Base-by-base conservation (phyloP, 1,140 invertebrate genomes). In the Drosophila tani region DNA sequence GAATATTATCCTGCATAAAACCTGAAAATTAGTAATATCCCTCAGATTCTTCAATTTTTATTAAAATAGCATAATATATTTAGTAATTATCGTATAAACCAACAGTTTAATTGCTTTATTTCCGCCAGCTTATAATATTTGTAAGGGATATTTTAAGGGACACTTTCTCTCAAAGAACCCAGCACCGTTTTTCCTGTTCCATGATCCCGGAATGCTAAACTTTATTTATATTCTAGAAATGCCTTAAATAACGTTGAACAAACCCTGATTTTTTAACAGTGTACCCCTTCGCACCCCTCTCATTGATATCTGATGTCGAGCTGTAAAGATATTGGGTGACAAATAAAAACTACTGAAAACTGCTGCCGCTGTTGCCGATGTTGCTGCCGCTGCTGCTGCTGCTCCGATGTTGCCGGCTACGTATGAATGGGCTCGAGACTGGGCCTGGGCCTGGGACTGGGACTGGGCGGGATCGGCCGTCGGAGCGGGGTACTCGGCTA, bases 281-380 rank as follows among this genome's bases (percentile, higher is more conserved):
- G 65, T 19, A 60, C 5, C 17, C 46, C 21, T 38, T 60, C 40
- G 24, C 17, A 32, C 29, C 53, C 53, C 45, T 35, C 35, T 32
- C 45, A 21, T 43, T 60, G 68, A 60, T 91, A 87, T 91, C 86
- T 91, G 86, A 79, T 91, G 82, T 91, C 84, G 76, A 84, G 81
- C 82, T 90, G 82, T 84, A 78, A 80, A 82, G 85, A 91, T 91
- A 91, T 91, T 91, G 91, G 85, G 90, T 91, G 90, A 91, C 90
- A 91, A 91, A 83, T 91, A 91, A 91, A 91, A 83, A 91, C 90
- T 91, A 91, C 90, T 82, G 88, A 85, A 91, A 87, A 88, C 84
- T 88, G 84, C 85, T 86, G 80, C 75, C 68, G 80, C 76, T 83
- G 80, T 49, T 68, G 76, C 51, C 59, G 58, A 21, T 51, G 27